phyloP scores from a whole-genome alignment of 1,140 invertebrate genomes.

The Philopotamus ludificatus region DNA sequence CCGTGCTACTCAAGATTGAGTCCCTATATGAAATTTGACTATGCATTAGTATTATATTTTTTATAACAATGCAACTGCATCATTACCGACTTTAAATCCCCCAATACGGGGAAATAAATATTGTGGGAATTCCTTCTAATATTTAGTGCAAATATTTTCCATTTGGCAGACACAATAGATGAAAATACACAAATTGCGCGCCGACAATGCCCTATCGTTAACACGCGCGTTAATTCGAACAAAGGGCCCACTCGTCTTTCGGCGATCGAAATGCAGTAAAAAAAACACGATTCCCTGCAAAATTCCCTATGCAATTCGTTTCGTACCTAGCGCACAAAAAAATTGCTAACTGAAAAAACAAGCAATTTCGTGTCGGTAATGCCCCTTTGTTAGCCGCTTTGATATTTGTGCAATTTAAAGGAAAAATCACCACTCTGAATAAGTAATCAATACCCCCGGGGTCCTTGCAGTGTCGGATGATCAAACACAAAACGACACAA shows the following conservation, averaged over 20 bases:
- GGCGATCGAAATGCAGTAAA: no score
- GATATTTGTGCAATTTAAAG: slow-evolving; percentile 41
- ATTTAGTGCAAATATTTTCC: slow-evolving; percentile 38
- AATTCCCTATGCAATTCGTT: not conserved
- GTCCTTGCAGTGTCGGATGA: slow-evolving; percentile 27
- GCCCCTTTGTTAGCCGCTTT: slow-evolving; percentile 41
- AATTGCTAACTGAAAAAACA: slow-evolving; percentile 30
- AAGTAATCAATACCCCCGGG: slow-evolving; percentile 39
- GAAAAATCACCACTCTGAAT: slow-evolving; percentile 39
- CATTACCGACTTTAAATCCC: no score
- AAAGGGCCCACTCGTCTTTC: slow-evolving; percentile 15
- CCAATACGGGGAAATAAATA: not conserved
- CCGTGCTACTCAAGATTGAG: no score
- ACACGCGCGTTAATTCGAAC: slow-evolving; percentile 37
- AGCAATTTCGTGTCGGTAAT: slow-evolving; percentile 40
- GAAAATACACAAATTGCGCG: slow-evolving; percentile 34
- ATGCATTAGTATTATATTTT: no score
- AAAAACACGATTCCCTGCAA: not conserved
- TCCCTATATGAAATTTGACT: no score
- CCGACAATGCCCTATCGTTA: slow-evolving; percentile 38
- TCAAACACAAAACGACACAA: slow-evolving; percentile 32
- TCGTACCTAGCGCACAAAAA: not conserved
- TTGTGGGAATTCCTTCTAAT: slow-evolving; percentile 35
- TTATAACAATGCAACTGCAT: no score
- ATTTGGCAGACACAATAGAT: slow-evolving; percentile 25